These are phyloP conservation scores for Lemur catta DNA, from an alignment of 2,797 vertebrate genomes.

Conservation along the genomic window DNA sequence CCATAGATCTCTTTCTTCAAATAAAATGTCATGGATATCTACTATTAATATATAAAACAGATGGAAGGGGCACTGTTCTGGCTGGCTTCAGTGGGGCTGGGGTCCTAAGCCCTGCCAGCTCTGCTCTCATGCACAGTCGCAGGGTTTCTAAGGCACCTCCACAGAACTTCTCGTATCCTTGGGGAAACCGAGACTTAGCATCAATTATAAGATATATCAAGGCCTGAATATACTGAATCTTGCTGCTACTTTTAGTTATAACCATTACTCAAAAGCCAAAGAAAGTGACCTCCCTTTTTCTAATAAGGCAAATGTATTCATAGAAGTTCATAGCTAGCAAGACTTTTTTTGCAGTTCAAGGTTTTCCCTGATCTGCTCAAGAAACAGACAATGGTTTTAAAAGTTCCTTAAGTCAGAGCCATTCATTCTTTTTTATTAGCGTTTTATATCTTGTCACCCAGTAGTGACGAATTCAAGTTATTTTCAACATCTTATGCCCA, in stretches of 20 bases:
- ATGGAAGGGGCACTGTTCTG: not conserved
- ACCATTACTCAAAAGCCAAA: constrained; percentile 13
- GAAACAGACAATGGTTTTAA: not conserved
- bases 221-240: not conserved
- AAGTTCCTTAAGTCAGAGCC: not conserved
- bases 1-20: not conserved
- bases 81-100: not conserved
- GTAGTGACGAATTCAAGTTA: not conserved
- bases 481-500: not conserved
- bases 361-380: not conserved
- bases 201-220: not conserved
- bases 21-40: not conserved
- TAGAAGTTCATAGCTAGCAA: not conserved
- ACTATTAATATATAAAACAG: not conserved
- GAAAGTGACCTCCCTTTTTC: not conserved
- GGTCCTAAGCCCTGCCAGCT: not conserved
- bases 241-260: not conserved
- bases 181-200: not conserved
- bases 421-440: not conserved
- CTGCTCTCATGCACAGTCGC: not conserved
- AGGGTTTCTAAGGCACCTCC: not conserved
- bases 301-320: not conserved
- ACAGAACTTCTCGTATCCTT: not conserved
- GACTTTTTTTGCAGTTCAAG: not conserved
- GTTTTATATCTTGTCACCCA: not conserved